Percentiles rank a stretch among this genome's conserved stretches.
phyloP scores from a whole-genome alignment of 2,113 vertebrate genomes.

The Panurus biarmicus region DNA sequence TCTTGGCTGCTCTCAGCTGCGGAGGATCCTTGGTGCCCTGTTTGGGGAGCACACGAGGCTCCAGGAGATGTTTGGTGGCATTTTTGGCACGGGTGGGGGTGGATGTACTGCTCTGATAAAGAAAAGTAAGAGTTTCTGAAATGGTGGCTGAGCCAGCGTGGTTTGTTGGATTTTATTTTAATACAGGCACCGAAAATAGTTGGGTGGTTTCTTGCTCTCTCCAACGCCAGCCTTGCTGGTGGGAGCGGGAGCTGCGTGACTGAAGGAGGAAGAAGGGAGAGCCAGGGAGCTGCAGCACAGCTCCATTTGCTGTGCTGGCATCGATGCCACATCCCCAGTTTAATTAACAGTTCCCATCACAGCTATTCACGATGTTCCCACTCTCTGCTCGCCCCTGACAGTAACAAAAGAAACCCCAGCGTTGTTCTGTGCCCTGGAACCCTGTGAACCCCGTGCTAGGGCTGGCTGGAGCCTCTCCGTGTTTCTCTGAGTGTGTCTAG shows the following conservation, averaged over 20 bases:
- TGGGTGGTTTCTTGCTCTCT: neutral
- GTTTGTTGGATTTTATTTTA: neutral
- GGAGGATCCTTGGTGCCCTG: accelerated
- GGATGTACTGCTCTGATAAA: neutral
- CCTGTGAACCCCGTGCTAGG: neutral
- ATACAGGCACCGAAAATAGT: neutral
- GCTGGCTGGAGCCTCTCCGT: neutral
- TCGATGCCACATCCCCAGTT: neutral
- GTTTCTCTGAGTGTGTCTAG: neutral
- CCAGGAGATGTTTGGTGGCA: neutral
- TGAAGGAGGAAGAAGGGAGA: neutral
- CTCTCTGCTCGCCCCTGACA: neutral
- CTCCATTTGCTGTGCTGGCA: constrained; percentile 19
- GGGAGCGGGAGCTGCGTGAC: neutral
- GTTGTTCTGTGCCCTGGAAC: neutral
- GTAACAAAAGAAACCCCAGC: neutral
- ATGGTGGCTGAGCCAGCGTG: neutral
- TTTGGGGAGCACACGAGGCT: neutral
- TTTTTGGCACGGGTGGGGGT: neutral
- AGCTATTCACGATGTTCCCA: neutral
- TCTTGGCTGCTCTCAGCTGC: neutral
- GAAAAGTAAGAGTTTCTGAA: neutral
- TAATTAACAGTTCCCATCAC: constrained; percentile 24
- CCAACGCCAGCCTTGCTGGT: neutral
- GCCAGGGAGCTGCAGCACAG: neutral